Percentiles rank a stretch among this genome's conserved stretches.
Conservation (phyloP, 2,797 vertebrate genomes). For the Decapterus maruadsi region DNA sequence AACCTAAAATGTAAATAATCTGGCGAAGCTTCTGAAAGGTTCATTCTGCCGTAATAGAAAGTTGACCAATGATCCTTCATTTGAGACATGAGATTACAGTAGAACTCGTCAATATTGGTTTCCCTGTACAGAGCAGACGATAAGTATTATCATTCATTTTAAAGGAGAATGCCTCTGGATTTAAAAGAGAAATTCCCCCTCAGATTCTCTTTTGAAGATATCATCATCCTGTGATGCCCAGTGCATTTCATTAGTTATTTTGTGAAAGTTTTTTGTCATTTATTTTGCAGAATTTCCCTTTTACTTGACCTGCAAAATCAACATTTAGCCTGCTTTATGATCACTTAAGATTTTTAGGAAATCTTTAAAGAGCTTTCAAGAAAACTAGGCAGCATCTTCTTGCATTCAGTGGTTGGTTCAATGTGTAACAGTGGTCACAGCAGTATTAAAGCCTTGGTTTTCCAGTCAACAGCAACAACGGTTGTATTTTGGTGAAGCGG, state of each 20-base stretch:
- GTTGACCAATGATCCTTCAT: constrained; percentile 20
- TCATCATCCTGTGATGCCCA: constrained; percentile 16
- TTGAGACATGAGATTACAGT: constrained; percentile 15
- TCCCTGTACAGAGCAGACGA: background rate
- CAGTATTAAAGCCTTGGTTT: background rate
- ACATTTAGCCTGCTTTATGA: background rate
- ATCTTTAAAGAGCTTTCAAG: background rate
- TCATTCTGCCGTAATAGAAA: constrained; percentile 61
- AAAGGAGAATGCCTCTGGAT: constrained; percentile 18
- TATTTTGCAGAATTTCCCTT: background rate
- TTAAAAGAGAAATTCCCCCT: constrained; percentile 17
- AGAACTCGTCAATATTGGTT: background rate
- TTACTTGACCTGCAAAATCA: background rate
- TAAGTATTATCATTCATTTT: constrained; percentile 7
- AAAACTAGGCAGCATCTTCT: background rate
- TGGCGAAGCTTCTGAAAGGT: constrained; percentile 67
- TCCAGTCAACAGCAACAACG: background rate
- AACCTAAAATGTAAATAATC: constrained; percentile 67
- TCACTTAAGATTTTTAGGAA: background rate
- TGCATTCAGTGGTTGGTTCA: background rate
- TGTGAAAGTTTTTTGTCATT: constrained; percentile 3
- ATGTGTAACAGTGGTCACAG: background rate
- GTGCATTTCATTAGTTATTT: constrained; percentile 37
- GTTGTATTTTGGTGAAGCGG: constrained; percentile 15
- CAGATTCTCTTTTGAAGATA: background rate